Conservation (phyloP, 2,797 vertebrate species). For the Sardinella longiceps region DNA sequence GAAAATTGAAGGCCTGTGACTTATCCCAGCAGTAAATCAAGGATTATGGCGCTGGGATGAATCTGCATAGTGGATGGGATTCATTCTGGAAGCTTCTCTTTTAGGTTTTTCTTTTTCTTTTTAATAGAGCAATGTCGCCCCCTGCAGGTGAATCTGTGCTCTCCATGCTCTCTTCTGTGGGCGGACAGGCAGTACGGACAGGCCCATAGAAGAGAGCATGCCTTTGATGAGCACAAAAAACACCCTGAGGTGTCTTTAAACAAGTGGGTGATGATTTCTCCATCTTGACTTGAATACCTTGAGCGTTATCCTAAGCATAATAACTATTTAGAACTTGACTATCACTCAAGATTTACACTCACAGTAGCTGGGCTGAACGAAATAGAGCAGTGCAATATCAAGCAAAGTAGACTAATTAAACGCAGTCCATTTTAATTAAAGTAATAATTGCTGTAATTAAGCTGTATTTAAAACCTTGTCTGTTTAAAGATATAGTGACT, state of each 20-base stretch:
- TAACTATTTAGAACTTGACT: background rate
- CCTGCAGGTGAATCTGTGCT: background rate
- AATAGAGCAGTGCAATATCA: background rate
- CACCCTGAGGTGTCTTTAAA: background rate
- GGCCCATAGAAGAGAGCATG: background rate
- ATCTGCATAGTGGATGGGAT: background rate
- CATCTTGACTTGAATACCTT: background rate
- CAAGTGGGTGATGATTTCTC: background rate
- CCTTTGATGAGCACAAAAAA: background rate
- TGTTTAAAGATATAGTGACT: constrained; percentile 4
- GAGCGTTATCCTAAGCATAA: background rate
- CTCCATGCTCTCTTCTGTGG: too few relatives aligned
- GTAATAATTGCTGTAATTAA: background rate
- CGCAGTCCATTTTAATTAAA: background rate
- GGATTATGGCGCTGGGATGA: background rate
- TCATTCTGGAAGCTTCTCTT: background rate
- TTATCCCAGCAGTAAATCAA: background rate
- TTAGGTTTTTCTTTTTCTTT: background rate
- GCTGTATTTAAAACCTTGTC: background rate
- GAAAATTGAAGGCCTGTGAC: background rate
- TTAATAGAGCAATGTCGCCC: background rate
- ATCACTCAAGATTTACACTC: background rate
- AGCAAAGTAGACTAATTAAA: background rate
- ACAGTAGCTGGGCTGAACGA: background rate
- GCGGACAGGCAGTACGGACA: background rate